Evolutionary conservation across 2,888 invertebrate species (phyloP).

Genomic region (Aphidius colemani): DNA sequence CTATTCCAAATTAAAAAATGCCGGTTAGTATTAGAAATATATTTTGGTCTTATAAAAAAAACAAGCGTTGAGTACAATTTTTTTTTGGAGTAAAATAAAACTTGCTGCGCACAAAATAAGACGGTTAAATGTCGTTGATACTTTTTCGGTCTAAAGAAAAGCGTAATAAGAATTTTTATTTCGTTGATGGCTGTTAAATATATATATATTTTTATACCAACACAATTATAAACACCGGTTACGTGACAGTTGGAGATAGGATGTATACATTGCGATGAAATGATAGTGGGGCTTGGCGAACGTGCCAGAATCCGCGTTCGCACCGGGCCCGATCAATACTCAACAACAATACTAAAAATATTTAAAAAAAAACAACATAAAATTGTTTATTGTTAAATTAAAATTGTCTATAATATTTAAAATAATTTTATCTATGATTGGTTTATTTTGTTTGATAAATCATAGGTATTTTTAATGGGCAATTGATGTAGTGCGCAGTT

Average conservation of each 20-base stretch:
- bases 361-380: conserved; percentile 15
- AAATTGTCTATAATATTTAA: neutral
- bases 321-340: conserved; percentile 51
- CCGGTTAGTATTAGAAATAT: no score
- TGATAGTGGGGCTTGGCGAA: conserved; percentile 45
- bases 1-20: no score
- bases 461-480: conserved; percentile 15
- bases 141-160: conserved; percentile 1
- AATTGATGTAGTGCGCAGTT: conserved; percentile 33
- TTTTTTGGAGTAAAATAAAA: no score
- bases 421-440: no score
- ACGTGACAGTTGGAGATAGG: conserved; percentile 22
- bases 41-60: no score
- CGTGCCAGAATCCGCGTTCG: conserved; percentile 52
- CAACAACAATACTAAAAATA: conserved; percentile 24
- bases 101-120: no score
- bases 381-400: conserved; percentile 4
- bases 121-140: no score
- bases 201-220: conserved; percentile 10
- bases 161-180: conserved; percentile 5
- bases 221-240: conserved; percentile 16
- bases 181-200: neutral
- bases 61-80: no score
- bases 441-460: conserved; percentile 4
- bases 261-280: conserved; percentile 24